These are phyloP conservation scores for Antechinus stuartii DNA, from an alignment of 2,113 vertebrate species.

Conservation along the genomic window DNA sequence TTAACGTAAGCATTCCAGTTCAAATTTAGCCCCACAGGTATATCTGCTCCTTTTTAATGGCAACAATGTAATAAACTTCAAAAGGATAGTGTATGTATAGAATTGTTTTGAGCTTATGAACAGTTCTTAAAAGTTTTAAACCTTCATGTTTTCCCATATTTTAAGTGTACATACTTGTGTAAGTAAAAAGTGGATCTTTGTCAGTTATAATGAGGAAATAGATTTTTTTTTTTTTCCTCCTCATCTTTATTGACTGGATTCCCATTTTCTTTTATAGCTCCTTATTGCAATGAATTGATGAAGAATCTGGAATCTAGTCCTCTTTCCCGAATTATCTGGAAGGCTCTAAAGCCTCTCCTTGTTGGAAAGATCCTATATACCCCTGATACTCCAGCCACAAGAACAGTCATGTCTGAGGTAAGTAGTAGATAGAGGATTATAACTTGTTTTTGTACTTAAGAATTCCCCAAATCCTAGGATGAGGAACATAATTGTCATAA, in stretches of 20 bases:
- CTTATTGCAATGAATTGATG: conserved; percentile 96
- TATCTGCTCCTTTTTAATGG: background rate
- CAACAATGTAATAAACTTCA: background rate
- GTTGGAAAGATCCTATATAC: conserved; percentile 98
- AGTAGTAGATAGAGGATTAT: conserved; percentile 9
- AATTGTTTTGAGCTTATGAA: background rate
- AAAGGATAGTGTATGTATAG: background rate
- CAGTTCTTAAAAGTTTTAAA: background rate
- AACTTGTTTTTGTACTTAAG: background rate
- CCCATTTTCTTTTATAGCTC: conserved; percentile 83
- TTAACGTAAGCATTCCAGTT: conserved; percentile 3
- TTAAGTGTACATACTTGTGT: background rate
- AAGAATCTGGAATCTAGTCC: conserved; percentile 95
- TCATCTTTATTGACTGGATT: background rate
- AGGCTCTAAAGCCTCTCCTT: conserved; percentile 94
- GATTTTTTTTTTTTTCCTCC: background rate
- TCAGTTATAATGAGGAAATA: background rate
- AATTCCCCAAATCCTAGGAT: background rate
- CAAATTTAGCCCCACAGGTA: background rate
- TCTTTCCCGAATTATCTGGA: conserved; percentile 97
- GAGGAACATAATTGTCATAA: background rate
- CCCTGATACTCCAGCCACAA: conserved; percentile 92
- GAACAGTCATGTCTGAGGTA: conserved; percentile 94
- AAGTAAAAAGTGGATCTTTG: background rate
- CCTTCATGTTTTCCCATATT: background rate